A percentile compares a stretch with the other conserved stretches of the same genome.
Evolutionary conservation across 1,140 invertebrate genomes (phyloP).

Genomic region (Himalopsyche phryganea): DNA sequence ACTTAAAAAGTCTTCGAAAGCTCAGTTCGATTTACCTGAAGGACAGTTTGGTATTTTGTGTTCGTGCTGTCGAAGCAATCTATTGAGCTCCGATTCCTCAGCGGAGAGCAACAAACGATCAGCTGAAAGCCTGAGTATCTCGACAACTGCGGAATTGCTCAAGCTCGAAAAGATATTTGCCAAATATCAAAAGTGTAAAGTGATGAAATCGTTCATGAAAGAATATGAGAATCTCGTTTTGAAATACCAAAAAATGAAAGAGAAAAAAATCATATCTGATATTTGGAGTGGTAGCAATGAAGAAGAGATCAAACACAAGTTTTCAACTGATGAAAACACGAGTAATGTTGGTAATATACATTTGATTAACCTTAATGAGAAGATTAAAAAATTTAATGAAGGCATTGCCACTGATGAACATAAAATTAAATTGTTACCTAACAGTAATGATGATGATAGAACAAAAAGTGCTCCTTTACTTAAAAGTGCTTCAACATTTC

Average conservation of each 20-base stretch:
- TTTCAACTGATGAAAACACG: not conserved
- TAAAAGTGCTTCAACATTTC: too few species aligned
- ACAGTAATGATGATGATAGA: too few species aligned
- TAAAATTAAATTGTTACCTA: not conserved
- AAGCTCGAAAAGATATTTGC: constrained; percentile 19
- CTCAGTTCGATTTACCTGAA: too few species aligned
- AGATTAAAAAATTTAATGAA: not conserved
- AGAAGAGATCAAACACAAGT: too few species aligned
- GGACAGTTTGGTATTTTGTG: constrained; percentile 1
- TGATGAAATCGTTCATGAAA: constrained; percentile 29
- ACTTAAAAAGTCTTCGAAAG: too few species aligned
- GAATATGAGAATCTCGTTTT: constrained; percentile 26
- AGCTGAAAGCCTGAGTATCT: not conserved
- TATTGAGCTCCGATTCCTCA: constrained; percentile 11
- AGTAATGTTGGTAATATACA: not conserved
- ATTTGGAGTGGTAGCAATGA: not conserved
- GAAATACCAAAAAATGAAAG: constrained; percentile 23
- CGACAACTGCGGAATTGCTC: constrained; percentile 3
- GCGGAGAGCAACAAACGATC: not conserved
- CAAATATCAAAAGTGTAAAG: constrained; percentile 28
- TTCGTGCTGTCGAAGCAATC: constrained; percentile 9
- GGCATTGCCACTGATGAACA: not conserved
- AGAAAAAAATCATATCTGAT: not conserved
- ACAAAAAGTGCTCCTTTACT: too few species aligned
- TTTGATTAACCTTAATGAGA: not conserved